phyloP scores from a whole-genome alignment of 1,140 invertebrate genomes.

The Heliconius eleuchia region DNA sequence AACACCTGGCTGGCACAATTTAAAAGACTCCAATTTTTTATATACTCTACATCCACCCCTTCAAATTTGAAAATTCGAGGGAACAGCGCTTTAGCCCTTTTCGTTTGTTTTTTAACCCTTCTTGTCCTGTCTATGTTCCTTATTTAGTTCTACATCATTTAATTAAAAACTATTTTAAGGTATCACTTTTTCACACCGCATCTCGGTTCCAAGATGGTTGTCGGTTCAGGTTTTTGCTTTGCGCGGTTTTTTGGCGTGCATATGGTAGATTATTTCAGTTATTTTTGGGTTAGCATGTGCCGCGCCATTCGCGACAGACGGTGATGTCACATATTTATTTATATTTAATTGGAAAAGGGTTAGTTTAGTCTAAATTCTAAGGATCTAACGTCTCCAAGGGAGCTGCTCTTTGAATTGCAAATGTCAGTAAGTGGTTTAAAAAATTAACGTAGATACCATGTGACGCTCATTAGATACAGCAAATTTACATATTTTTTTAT shows the following conservation, averaged over 20 bases:
- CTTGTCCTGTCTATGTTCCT: conserved; percentile 46
- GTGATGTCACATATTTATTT: conserved; percentile 75
- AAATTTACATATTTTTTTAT: too few relatives aligned
- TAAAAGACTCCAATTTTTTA: conserved; percentile 67
- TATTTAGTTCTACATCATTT: conserved; percentile 17
- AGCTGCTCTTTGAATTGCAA: conserved; percentile 30
- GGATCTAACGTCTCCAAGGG: conserved; percentile 46
- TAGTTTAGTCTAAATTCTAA: conserved; percentile 59
- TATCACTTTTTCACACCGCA: conserved; percentile 46
- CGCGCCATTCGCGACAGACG: conserved; percentile 70
- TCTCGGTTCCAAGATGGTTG: conserved; percentile 50
- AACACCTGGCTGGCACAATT: conserved; percentile 67
- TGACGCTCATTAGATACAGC: neutral
- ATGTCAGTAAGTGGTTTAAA: neutral
- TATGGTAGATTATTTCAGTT: conserved; percentile 75
- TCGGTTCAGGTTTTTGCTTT: conserved; percentile 60
- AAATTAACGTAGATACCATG: neutral
- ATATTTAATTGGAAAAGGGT: conserved; percentile 66
- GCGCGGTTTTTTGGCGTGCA: conserved; percentile 70
- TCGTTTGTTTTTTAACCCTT: conserved; percentile 52
- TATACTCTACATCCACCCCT: conserved; percentile 58
- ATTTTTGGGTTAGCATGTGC: conserved; percentile 77
- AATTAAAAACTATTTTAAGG: conserved; percentile 47
- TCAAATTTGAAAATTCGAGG: conserved; percentile 59
- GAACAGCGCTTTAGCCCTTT: conserved; percentile 67